These are phyloP conservation scores for Mactra quadrangularis DNA, from an alignment of 1,140 invertebrate species.

Conservation along the genomic window DNA sequence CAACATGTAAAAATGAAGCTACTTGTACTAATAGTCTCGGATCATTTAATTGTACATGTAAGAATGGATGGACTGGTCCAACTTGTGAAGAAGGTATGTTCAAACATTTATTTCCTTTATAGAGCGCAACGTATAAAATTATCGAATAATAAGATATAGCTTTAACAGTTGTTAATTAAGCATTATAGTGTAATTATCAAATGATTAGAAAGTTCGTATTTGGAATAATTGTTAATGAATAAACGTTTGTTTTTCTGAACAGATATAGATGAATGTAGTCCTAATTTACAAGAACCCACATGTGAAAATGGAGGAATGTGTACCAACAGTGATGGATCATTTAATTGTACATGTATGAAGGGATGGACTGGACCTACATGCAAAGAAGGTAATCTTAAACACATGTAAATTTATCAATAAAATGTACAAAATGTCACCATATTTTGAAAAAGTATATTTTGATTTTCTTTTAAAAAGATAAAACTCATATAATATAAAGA, in stretches of 20 bases:
- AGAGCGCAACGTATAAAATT: background rate
- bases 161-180: too few species aligned
- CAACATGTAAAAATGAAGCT: background rate
- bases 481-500: too few species aligned
- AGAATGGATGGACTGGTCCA: slow-evolving; percentile 8
- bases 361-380: slow-evolving; percentile 31
- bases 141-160: background rate
- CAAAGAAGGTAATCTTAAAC: background rate
- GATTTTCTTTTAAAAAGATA: too few species aligned
- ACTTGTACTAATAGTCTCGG: slow-evolving; percentile 33
- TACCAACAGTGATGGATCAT: slow-evolving; percentile 21
- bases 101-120: background rate
- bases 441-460: too few species aligned
- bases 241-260: too few species aligned
- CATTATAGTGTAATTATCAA: background rate
- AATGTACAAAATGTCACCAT: too few species aligned
- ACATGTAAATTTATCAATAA: too few species aligned
- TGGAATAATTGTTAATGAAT: too few species aligned
- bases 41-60: slow-evolving; percentile 12
- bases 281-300: background rate
- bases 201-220: background rate
- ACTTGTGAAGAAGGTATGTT: slow-evolving; percentile 30
- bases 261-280: slow-evolving; percentile 20
- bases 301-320: slow-evolving; percentile 37
- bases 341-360: slow-evolving; percentile 10